A percentile compares a stretch with the other conserved stretches of the same genome.
These are phyloP conservation scores for Protaetia brevitarsis DNA, from an alignment of 1,140 invertebrate species.

Conservation along the genomic window DNA sequence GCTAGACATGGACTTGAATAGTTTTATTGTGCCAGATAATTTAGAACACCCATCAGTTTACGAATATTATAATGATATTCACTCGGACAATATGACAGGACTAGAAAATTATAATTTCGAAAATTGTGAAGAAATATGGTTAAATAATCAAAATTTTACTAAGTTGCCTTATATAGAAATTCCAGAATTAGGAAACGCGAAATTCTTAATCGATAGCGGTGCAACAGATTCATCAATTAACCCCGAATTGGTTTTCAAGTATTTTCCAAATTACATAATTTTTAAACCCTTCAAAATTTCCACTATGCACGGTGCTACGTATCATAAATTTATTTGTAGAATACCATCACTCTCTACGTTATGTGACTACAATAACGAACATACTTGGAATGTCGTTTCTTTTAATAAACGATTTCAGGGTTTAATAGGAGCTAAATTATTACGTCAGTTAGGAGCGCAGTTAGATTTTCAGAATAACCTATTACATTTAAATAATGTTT, in stretches of 20 bases:
- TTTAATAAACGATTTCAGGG: background rate
- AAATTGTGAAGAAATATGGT: background rate
- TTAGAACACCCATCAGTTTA: background rate
- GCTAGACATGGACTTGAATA: too few relatives aligned
- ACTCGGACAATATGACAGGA: background rate
- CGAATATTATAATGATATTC: background rate
- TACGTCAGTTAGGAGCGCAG: background rate
- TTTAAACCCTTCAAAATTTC: background rate
- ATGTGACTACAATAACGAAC: background rate
- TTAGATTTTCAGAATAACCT: background rate
- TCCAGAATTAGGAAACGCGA: background rate
- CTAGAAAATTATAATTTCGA: background rate
- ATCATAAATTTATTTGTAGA: background rate
- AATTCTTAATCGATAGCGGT: constrained; percentile 17
- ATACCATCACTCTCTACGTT: background rate
- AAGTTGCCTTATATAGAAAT: constrained; percentile 4
- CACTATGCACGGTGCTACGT: background rate
- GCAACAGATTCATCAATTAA: constrained; percentile 13
- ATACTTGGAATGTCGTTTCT: background rate
- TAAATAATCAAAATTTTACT: constrained; percentile 11
- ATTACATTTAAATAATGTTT: too few relatives aligned
- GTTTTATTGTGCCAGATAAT: too few relatives aligned
- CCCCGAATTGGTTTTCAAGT: background rate
- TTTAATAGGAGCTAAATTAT: constrained; percentile 7
- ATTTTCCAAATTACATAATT: constrained; percentile 15